These are phyloP conservation scores for Aegithalos caudatus DNA, from an alignment of 2,113 vertebrate genomes.

Conservation along the genomic window DNA sequence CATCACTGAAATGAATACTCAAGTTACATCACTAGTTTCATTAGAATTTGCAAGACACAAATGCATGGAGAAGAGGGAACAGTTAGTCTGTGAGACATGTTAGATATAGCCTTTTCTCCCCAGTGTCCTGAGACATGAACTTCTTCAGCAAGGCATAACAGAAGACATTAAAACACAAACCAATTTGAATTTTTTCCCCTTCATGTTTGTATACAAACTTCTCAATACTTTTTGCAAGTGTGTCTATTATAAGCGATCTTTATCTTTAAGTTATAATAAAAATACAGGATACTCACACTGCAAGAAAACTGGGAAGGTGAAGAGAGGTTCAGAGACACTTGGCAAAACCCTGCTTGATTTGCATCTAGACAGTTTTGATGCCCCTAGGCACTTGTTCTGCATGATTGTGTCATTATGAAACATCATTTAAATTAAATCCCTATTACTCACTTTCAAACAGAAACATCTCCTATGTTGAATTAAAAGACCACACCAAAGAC, in stretches of 20 bases:
- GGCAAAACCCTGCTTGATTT: background rate
- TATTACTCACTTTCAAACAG: background rate
- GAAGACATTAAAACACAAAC: background rate
- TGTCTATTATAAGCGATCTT: background rate
- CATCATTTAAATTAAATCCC: background rate
- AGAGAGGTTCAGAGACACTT: background rate
- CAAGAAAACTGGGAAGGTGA: background rate
- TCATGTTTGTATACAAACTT: fast-evolving
- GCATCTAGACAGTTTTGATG: background rate
- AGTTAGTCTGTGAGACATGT: background rate
- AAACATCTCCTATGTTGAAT: background rate
- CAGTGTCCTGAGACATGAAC: background rate
- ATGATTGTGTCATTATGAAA: background rate
- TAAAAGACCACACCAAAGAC: background rate
- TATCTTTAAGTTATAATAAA: background rate
- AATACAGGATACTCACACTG: background rate
- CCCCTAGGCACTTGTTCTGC: background rate
- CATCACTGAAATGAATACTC: background rate
- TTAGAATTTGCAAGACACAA: background rate
- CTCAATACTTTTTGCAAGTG: background rate
- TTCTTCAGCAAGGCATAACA: background rate
- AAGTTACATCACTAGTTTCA: background rate
- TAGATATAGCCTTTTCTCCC: background rate
- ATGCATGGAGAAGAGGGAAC: background rate
- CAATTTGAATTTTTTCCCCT: background rate